Percentiles rank a stretch among this genome's conserved stretches.
phyloP scores from a whole-genome alignment of 2,888 invertebrate species.

The Catocala fraxini region DNA sequence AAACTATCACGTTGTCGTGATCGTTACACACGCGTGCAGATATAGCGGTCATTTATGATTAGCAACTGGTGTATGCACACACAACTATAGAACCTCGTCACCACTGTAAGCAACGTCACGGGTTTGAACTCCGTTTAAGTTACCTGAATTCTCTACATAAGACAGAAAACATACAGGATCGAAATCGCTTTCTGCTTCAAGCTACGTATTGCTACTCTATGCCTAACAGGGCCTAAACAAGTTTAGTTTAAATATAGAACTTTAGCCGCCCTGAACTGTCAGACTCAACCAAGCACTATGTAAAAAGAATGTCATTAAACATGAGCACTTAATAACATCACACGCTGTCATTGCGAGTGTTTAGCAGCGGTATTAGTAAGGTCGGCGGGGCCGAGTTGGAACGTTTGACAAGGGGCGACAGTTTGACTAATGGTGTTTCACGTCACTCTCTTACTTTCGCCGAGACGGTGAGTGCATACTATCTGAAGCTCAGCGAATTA shows the following conservation, averaged over 20 bases:
- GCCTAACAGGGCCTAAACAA: no score
- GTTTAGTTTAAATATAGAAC: background rate
- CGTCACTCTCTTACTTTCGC: slow-evolving; percentile 74
- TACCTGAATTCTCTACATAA: no score
- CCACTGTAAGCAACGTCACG: no score
- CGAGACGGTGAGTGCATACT: slow-evolving; percentile 44
- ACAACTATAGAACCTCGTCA: no score
- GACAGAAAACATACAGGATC: no score
- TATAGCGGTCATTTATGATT: no score
- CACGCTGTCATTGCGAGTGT: slow-evolving; percentile 69
- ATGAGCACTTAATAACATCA: slow-evolving; percentile 74
- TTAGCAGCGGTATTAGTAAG: slow-evolving; percentile 72
- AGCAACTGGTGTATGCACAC: no score
- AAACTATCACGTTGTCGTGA: no score
- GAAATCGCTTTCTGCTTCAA: no score
- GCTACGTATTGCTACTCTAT: no score
- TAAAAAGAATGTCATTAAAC: slow-evolving; percentile 58
- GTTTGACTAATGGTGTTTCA: slow-evolving; percentile 80
- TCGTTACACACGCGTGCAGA: no score
- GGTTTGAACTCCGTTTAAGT: no score
- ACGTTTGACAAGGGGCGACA: slow-evolving; percentile 85
- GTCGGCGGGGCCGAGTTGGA: slow-evolving; percentile 72
- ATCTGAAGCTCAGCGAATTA: slow-evolving; percentile 36
- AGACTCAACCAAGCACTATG: slow-evolving; percentile 1
- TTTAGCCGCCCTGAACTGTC: background rate